These are phyloP conservation scores for Theristicus caerulescens DNA, from an alignment of 2,113 vertebrate species.

Conservation along the genomic window DNA sequence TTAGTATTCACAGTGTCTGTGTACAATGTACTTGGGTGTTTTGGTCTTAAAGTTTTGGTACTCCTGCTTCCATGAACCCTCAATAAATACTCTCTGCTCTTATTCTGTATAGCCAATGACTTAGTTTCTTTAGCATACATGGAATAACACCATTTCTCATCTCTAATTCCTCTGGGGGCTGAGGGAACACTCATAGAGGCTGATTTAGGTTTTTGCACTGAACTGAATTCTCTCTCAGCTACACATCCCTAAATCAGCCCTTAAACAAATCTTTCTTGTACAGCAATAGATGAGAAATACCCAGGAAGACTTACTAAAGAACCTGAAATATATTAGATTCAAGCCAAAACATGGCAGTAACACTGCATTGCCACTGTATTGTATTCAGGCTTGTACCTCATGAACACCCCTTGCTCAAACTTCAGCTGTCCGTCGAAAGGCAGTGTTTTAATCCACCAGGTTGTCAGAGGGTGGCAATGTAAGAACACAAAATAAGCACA, in stretches of 20 bases:
- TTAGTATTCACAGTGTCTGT: background rate
- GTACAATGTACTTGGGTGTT: background rate
- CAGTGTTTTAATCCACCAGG: background rate
- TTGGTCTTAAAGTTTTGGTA: background rate
- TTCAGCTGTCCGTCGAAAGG: rapidly evolving
- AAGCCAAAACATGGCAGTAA: background rate
- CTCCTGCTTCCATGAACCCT: background rate
- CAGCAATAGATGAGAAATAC: background rate
- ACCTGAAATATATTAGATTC: background rate
- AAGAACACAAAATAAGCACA: constrained; percentile 6
- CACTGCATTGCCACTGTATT: background rate
- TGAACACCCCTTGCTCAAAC: background rate
- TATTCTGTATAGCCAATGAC: background rate
- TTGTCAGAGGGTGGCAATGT: constrained; percentile 65
- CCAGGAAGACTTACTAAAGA: background rate
- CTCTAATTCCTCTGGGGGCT: background rate
- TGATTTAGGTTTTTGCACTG: background rate
- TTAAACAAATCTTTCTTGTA: background rate
- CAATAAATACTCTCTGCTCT: background rate
- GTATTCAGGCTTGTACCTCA: background rate
- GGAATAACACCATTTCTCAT: background rate
- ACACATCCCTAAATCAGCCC: background rate
- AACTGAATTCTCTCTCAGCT: background rate
- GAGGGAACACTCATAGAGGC: background rate
- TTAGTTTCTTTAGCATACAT: background rate